Conservation (phyloP, 2,797 vertebrate species). For the Neoniphon sammara region DNA sequence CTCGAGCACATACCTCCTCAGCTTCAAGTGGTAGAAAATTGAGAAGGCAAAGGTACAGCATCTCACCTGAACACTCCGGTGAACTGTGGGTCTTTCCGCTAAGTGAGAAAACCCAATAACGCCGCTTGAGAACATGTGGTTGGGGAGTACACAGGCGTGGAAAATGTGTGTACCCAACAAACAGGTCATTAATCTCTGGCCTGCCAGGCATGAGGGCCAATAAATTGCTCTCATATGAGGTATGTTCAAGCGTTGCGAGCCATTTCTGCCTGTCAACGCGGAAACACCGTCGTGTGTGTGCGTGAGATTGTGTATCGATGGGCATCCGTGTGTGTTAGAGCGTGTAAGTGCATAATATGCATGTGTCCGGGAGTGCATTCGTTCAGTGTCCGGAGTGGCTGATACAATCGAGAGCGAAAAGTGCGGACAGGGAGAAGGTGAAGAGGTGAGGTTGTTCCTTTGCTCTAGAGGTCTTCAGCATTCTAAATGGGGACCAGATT, state of each 20-base stretch:
- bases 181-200: constrained; percentile 57
- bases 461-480: background rate
- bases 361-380: background rate
- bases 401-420: background rate
- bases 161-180: constrained; percentile 44
- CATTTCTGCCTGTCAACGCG: constrained; percentile 26
- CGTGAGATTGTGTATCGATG: background rate
- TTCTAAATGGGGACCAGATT: background rate
- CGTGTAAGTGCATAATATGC: background rate
- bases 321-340: background rate
- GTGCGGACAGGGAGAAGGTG: background rate
- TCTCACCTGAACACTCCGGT: constrained; percentile 14
- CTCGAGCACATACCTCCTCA: background rate
- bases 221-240: constrained; percentile 48
- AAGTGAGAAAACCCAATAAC: constrained; percentile 29
- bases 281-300: background rate
- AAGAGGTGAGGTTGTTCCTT: background rate
- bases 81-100: background rate
- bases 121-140: constrained; percentile 25
- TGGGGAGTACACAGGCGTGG: background rate
- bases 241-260: constrained; percentile 23
- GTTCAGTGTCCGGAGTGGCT: background rate
- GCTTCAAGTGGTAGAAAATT: constrained; percentile 20
- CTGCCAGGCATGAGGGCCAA: constrained; percentile 36
- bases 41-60: constrained; percentile 17